phyloP scores from a whole-genome alignment of 2,888 invertebrate species.

The Drosophila villosipedis region DNA sequence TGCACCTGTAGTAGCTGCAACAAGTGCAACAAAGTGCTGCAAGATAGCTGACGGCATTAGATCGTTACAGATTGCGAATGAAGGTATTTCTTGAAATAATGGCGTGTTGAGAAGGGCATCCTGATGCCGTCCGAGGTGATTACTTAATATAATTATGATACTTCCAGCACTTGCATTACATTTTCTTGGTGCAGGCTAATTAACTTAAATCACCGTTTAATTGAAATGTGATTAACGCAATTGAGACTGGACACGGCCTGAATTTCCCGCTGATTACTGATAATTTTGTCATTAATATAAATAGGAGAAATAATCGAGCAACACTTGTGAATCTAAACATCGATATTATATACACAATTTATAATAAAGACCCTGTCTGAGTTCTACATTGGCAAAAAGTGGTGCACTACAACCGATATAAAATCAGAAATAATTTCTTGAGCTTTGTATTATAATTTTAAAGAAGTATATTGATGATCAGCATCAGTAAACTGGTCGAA shows the following conservation, averaged over 20 bases:
- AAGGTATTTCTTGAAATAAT: conserved; percentile 66
- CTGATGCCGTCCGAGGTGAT: conserved; percentile 63
- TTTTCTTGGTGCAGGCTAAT: conserved; percentile 24
- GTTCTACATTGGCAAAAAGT: neutral
- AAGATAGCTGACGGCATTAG: conserved; percentile 52
- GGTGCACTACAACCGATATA: neutral
- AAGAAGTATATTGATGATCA: neutral
- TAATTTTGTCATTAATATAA: conserved; percentile 34
- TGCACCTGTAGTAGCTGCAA: conserved; percentile 62
- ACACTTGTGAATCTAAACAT: neutral
- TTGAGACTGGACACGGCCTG: conserved; percentile 14
- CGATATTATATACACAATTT: neutral
- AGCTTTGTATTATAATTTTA: neutral
- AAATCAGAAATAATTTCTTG: neutral
- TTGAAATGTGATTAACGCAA: conserved; percentile 58
- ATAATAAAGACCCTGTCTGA: neutral
- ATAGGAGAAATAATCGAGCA: conserved; percentile 1
- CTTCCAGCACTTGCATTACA: conserved; percentile 21
- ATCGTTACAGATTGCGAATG: conserved; percentile 50
- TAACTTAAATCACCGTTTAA: conserved; percentile 63
- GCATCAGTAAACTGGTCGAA: neutral
- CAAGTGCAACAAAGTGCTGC: conserved; percentile 4
- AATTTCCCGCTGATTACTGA: conserved; percentile 14
- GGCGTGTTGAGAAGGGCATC: conserved; percentile 74
- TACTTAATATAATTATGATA: conserved; percentile 76